Percentiles rank a stretch among this genome's conserved stretches.
Conservation (phyloP, 2,113 vertebrate genomes). For the Alethe diademata region DNA sequence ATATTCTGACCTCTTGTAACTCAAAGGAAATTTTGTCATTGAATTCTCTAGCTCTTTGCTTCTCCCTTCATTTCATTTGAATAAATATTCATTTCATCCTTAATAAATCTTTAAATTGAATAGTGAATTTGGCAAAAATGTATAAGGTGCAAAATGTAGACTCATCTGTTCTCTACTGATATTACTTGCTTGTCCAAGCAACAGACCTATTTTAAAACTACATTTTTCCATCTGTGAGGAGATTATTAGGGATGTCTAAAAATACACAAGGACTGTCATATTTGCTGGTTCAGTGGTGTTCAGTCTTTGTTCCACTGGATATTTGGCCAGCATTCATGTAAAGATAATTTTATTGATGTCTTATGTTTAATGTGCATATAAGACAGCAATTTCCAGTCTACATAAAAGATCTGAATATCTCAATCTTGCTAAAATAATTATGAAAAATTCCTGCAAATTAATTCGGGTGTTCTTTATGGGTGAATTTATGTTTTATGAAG, state of each 20-base stretch:
- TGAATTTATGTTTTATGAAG: not conserved
- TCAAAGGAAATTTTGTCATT: not conserved
- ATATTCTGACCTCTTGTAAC: not conserved
- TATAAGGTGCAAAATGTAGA: slow-evolving; percentile 23
- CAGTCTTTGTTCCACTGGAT: not conserved
- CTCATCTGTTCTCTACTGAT: slow-evolving; percentile 7
- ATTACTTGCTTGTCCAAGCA: slow-evolving; percentile 36
- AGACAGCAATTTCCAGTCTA: not conserved
- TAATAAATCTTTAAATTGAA: slow-evolving; percentile 21
- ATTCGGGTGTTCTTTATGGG: not conserved
- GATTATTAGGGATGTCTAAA: slow-evolving; percentile 33
- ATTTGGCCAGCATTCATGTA: not conserved
- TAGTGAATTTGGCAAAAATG: not conserved
- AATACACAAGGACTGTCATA: not conserved
- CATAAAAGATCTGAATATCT: not conserved
- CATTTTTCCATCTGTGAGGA: slow-evolving; percentile 7
- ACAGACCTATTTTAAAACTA: slow-evolving; percentile 49
- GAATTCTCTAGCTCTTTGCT: not conserved
- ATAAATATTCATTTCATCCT: not conserved
- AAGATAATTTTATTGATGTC: not conserved
- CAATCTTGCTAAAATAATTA: not conserved
- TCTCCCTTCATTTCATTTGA: not conserved
- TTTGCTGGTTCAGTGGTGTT: slow-evolving; percentile 15
- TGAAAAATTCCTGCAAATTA: not conserved
- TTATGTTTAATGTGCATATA: not conserved